Evolutionary conservation across 2,113 vertebrate species (phyloP).

Genomic region (Rhynchomys soricoides): DNA sequence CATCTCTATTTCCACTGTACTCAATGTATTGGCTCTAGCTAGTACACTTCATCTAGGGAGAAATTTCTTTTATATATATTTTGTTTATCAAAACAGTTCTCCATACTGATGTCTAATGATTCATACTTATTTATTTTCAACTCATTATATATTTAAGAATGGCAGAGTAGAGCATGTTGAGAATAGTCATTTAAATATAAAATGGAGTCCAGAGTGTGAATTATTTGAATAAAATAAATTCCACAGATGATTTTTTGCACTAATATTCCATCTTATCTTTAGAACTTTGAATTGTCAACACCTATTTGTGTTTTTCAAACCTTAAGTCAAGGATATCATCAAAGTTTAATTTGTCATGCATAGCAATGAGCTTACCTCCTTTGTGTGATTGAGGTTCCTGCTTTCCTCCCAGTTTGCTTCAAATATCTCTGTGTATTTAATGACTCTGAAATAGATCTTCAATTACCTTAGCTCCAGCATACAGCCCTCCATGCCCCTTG

Average conservation of each 20-base stretch:
- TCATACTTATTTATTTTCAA: neutral
- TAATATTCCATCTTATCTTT: neutral
- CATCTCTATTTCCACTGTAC: accelerated
- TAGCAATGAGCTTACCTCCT: neutral
- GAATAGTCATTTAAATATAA: neutral
- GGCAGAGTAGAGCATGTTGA: accelerated
- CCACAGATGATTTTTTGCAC: neutral
- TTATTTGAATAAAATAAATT: neutral
- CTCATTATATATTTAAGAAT: neutral
- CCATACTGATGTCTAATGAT: accelerated
- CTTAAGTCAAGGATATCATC: neutral
- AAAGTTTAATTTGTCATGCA: neutral
- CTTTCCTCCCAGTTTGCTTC: neutral
- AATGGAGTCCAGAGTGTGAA: neutral
- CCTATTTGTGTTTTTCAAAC: conserved; percentile 34
- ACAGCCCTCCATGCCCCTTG: neutral
- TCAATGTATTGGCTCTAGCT: neutral
- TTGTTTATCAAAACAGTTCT: neutral
- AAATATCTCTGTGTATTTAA: neutral
- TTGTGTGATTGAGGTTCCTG: neutral
- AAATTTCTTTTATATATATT: neutral
- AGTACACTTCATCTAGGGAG: neutral
- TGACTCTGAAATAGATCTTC: neutral
- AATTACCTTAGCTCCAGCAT: neutral
- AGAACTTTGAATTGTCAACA: neutral